Base-by-base conservation (phyloP, 2,113 vertebrate species). In the Apus apus region DNA sequence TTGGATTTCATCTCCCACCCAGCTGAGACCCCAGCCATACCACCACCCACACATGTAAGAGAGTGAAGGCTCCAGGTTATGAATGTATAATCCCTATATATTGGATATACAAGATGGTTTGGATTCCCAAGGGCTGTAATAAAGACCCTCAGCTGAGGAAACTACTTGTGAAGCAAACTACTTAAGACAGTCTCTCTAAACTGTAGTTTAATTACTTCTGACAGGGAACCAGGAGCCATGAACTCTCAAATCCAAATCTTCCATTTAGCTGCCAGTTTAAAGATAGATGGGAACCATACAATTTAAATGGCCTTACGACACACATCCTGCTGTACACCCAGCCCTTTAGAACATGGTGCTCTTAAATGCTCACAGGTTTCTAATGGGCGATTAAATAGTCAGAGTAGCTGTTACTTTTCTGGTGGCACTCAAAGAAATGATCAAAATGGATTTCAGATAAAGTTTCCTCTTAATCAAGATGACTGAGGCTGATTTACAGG, bases 361-460 rank as follows among this genome's bases (percentile, higher is more conserved):
- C 79, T 87, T 71, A 93, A 84, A 85, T 3, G 51, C 50, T 91
- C 71, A 78, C 65, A 90, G 74, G 43, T 87, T 96, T 79, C 91
- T 92, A 96, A 96, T 57, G 83, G 74, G 60, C 72, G 94, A 85
- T 97, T 93, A 93, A 95, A 90, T 29, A 77, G 77, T 46, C 88
- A 57, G 61, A 77, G 76, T 30, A 92, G 97, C 89, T 93, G 93
- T 85, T 86, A 96, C 91, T 87, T 97, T 97, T 96, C 89, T 72
- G 89, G 62, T 90, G 87, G 80, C 77, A 87, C 79, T 95, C 67
- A 89, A 62, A 95, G 79, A 97, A 67, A 94, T 68, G 8, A 95
- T 92, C 57, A 64, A 87, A 93, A 91, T 46, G 80, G 81, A 71
- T 87, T 94, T 83, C 90, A 29, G 34, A 93, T 91, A 70, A 71